Conservation (phyloP, 2,888 invertebrate genomes). For the Conomelus anceps region DNA sequence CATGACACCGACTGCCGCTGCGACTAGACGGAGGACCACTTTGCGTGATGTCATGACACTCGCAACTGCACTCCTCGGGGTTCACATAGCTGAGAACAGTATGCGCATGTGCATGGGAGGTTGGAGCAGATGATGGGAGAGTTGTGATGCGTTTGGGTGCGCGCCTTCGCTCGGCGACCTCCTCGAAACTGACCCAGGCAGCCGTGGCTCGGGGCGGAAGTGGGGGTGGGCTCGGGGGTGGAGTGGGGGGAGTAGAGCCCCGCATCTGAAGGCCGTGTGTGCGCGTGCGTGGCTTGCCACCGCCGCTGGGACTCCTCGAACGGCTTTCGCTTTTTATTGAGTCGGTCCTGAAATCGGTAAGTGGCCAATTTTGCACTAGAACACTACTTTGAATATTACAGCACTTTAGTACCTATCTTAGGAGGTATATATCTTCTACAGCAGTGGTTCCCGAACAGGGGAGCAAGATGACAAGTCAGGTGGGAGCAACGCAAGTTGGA, state of each 20-base stretch:
- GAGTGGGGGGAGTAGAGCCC: constrained; percentile 14
- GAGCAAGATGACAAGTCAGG: no score
- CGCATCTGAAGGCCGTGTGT: constrained; percentile 8
- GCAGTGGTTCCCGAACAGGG: no score
- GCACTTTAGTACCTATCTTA: neutral
- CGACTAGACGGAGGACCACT: neutral
- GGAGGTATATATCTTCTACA: neutral
- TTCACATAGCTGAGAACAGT: constrained; percentile 72
- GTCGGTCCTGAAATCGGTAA: constrained; percentile 27
- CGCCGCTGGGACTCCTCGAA: constrained; percentile 24
- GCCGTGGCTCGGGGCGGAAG: constrained; percentile 38
- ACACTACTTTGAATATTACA: neutral
- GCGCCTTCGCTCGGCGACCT: constrained; percentile 74
- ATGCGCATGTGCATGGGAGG: constrained; percentile 22
- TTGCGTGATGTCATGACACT: constrained; percentile 61
- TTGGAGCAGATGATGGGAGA: constrained; percentile 47
- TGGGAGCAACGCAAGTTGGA: no score
- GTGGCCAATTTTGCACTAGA: neutral
- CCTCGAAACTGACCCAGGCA: constrained; percentile 82
- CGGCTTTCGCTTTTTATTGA: constrained; percentile 26
- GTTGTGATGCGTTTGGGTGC: constrained; percentile 77
- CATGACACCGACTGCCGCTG: neutral
- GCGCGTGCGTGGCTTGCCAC: constrained; percentile 25
- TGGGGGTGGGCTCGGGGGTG: constrained; percentile 27
- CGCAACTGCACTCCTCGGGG: constrained; percentile 81